phyloP scores from a whole-genome alignment of 2,888 invertebrate species.

The Lasioglossum figueresi region DNA sequence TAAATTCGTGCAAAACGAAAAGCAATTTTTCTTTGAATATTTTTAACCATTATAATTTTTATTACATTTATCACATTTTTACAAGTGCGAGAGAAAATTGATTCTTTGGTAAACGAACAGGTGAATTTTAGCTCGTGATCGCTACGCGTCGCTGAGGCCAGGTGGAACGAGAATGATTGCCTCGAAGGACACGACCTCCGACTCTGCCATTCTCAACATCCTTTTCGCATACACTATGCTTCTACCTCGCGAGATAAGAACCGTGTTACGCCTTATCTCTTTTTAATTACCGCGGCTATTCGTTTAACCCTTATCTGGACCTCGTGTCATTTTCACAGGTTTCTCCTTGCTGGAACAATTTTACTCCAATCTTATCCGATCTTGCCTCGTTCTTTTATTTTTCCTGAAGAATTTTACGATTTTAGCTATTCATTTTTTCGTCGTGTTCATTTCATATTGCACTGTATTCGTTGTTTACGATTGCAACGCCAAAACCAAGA shows the following conservation, averaged over 20 bases:
- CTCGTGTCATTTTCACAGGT: neutral
- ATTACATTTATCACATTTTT: neutral
- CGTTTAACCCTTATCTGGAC: neutral
- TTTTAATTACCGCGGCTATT: neutral
- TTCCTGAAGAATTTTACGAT: neutral
- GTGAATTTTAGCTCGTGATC: neutral
- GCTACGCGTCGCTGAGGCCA: neutral
- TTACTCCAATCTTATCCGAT: neutral
- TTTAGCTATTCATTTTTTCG: neutral
- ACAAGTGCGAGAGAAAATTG: neutral
- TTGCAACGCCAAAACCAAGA: too few relatives aligned
- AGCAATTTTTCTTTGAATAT: neutral
- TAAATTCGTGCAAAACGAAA: too few relatives aligned
- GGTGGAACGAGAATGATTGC: conserved; percentile 1
- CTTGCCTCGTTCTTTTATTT: neutral
- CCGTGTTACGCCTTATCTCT: neutral
- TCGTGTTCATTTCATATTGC: neutral
- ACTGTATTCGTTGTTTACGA: neutral
- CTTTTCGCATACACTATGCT: conserved; percentile 39
- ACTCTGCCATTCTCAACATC: conserved; percentile 62
- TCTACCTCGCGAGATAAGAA: conserved; percentile 19
- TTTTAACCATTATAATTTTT: neutral
- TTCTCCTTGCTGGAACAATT: neutral
- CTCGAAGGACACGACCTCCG: conserved; percentile 68
- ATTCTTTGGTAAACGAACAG: neutral